These are phyloP conservation scores for Harpagifer antarcticus DNA, from an alignment of 2,797 vertebrate species.

Conservation along the genomic window DNA sequence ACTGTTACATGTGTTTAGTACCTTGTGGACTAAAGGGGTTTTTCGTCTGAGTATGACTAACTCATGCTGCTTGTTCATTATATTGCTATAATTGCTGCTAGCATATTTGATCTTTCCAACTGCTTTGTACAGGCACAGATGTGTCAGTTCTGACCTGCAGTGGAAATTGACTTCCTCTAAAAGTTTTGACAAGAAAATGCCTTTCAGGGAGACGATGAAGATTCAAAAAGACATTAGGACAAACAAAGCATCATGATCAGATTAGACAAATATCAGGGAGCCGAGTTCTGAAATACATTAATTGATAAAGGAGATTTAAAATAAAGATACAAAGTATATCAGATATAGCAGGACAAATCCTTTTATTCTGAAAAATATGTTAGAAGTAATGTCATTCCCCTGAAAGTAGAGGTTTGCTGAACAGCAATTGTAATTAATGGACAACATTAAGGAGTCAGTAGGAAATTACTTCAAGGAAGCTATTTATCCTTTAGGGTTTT, in stretches of 20 bases:
- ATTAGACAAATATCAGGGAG: not conserved
- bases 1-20: not conserved
- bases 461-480: slow-evolving; percentile 1
- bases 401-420: not conserved
- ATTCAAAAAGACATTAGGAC: too few species aligned
- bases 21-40: not conserved
- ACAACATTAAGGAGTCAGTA: not conserved
- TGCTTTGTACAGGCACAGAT: too few species aligned
- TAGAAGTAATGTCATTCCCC: not conserved
- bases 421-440: not conserved
- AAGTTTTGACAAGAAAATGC: too few species aligned
- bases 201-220: too few species aligned
- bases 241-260: too few species aligned
- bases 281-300: not conserved
- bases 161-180: too few species aligned
- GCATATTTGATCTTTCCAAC: too few species aligned
- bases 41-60: not conserved
- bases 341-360: not conserved
- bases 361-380: not conserved
- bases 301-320: not conserved
- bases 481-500: too few species aligned
- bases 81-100: not conserved
- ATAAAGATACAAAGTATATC: not conserved
- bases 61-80: slow-evolving; percentile 5
- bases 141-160: too few species aligned